Base-by-base conservation (phyloP, 2,113 vertebrate genomes). In the Quiscalus mexicanus region DNA sequence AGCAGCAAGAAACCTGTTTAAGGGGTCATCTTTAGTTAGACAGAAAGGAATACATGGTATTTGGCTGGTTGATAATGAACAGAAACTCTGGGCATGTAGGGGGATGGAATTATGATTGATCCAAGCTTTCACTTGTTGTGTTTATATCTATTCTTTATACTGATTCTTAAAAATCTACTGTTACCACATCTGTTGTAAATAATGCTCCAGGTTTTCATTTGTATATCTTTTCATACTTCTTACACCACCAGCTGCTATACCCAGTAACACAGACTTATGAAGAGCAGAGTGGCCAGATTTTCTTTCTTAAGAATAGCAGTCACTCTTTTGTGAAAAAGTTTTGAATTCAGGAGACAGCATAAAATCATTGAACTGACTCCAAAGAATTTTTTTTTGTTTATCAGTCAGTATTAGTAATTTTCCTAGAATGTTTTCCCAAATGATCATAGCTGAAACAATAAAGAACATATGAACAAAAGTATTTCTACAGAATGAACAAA, bases 21-120 rank as follows among this genome's bases (percentile, higher is more conserved):
- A 93, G 80, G 85, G 94, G 97, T 98, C 96, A 98, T 95, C 96
- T 97, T 96, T 95, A 84, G 67, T 87, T 81, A 45, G 16, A 47
- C 52, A 85, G 45, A 78, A 93, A 82, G 77, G 56, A 55, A 33
- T 44, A 35, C 27, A 17, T 74, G 49, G 52, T 45, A 80, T 80
- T 82, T 89, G 76, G 30, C 23, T 93, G 52, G 33, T 30, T 60
- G 78, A 71, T 93, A 69, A 92, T 70, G 62, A 92, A 83, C 25
- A 93, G 63, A 79, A 90, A 20, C 39, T 20, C 15, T 9, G 12
- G 13, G 4, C 1, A 9, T 16, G 6, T 8, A 16, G 7, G 4
- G 9, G 21, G 12, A 9, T 64, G 20, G 20, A 30, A 35, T 7
- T 28, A 20, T 64, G 60, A 77, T 77, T 79, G 55, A 86, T 69